Evolutionary conservation across 2,113 vertebrate genomes (phyloP).

Genomic region (Tetrao urogallus): DNA sequence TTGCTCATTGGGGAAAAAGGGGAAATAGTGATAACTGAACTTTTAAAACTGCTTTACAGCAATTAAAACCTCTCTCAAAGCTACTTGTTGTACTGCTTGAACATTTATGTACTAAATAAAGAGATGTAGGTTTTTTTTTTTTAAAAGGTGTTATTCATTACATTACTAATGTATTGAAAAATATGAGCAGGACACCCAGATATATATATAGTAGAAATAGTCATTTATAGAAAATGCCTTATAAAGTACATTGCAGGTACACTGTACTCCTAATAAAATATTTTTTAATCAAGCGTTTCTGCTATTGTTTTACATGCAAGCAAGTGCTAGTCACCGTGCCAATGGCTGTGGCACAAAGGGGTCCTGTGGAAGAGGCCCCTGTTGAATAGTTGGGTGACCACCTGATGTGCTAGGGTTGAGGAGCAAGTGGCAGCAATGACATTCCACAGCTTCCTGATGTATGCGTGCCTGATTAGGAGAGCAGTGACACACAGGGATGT

Average conservation of each 20-base stretch:
- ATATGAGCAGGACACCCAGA: slow-evolving; percentile 43
- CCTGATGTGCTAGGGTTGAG: accelerated
- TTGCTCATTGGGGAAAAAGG: background rate
- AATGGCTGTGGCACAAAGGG: background rate
- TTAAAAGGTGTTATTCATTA: slow-evolving; percentile 58
- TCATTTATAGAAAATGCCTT: slow-evolving; percentile 67
- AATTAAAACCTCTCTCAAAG: slow-evolving; percentile 60
- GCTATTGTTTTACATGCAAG: slow-evolving; percentile 6
- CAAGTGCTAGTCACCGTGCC: background rate
- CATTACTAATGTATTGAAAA: slow-evolving; percentile 56
- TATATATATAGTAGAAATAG: slow-evolving; percentile 51
- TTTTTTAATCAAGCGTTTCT: slow-evolving; percentile 68
- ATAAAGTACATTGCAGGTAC: slow-evolving; percentile 78
- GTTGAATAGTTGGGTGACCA: accelerated
- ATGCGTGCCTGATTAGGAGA: too few species aligned
- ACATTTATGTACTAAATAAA: slow-evolving; percentile 80
- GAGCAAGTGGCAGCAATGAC: background rate
- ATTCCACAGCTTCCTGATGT: too few species aligned
- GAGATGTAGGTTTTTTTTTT: slow-evolving; percentile 76
- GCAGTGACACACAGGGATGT: background rate
- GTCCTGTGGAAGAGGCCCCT: background rate
- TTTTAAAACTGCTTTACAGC: slow-evolving; percentile 25
- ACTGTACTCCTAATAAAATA: slow-evolving; percentile 77
- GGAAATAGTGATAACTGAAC: background rate
- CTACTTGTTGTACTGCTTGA: slow-evolving; percentile 76